Evolutionary conservation across 2,888 invertebrate species (phyloP).

Genomic region (Therioaphis trifolii): DNA sequence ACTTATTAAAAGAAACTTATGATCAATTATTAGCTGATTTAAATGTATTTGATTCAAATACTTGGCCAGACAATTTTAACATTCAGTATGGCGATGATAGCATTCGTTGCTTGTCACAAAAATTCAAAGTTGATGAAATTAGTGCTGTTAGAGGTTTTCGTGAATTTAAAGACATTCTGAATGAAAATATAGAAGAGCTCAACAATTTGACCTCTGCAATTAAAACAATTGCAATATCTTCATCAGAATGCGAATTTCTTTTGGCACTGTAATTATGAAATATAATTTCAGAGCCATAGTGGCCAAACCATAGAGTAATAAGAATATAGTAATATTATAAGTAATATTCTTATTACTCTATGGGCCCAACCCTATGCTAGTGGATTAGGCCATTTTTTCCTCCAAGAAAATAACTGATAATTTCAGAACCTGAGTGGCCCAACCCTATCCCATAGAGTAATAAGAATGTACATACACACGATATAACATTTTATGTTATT

Average conservation of each 20-base stretch:
- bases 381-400: too few species aligned
- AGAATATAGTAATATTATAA: too few species aligned
- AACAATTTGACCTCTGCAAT: slow-evolving; percentile 24
- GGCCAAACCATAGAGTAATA: too few species aligned
- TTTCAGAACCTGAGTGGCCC: too few species aligned
- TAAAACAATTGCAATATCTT: slow-evolving; percentile 24
- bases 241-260: slow-evolving; percentile 18
- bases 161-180: slow-evolving; percentile 17
- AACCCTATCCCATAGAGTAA: too few species aligned
- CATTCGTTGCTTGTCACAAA: slow-evolving; percentile 8
- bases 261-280: too few species aligned
- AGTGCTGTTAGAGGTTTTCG: slow-evolving; percentile 9
- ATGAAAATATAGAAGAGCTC: slow-evolving; percentile 10
- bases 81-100: slow-evolving; percentile 14
- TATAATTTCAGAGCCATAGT: too few species aligned
- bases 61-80: not conserved
- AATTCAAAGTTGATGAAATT: slow-evolving; percentile 25
- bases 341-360: too few species aligned
- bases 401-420: too few species aligned
- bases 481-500: not conserved
- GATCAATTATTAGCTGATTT: slow-evolving; percentile 22
- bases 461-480: slow-evolving; percentile 10
- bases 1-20: slow-evolving; percentile 32
- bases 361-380: too few species aligned
- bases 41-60: slow-evolving; percentile 13